Evolutionary conservation across 2,797 vertebrate species (phyloP).

Genomic region (Rhodeus uyekii): DNA sequence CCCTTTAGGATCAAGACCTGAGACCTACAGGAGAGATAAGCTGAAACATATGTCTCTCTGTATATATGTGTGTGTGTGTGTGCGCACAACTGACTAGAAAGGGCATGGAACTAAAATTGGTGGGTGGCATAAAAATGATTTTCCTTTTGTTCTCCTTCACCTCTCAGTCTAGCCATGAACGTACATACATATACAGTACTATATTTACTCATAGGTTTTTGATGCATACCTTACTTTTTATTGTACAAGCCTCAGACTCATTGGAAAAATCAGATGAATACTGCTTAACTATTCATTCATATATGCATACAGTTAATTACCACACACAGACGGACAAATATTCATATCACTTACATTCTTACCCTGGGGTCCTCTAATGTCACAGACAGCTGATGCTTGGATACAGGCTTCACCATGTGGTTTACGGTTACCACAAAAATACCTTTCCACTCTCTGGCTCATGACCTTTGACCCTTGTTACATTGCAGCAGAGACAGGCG

Average conservation of each 20-base stretch:
- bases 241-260: background rate
- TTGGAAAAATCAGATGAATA: background rate
- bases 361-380: slow-evolving; percentile 65
- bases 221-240: background rate
- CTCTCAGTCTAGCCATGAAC: slow-evolving; percentile 37
- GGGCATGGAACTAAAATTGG: background rate
- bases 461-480: slow-evolving; percentile 67
- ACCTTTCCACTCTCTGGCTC: slow-evolving; percentile 72
- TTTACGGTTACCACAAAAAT: slow-evolving; percentile 78
- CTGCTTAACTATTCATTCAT: background rate
- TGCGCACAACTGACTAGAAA: slow-evolving; percentile 1
- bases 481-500: slow-evolving; percentile 48
- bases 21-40: slow-evolving; percentile 48
- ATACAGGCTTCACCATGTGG: slow-evolving; percentile 66
- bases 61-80: slow-evolving; percentile 4
- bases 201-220: background rate
- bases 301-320: slow-evolving; percentile 23
- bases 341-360: slow-evolving; percentile 44
- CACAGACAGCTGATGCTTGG: slow-evolving; percentile 76
- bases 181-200: slow-evolving; percentile 48
- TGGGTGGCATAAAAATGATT: slow-evolving; percentile 35
- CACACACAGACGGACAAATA: slow-evolving; percentile 30
- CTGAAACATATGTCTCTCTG: slow-evolving; percentile 39
- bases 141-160: slow-evolving; percentile 67
- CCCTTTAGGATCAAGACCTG: slow-evolving; percentile 17